phyloP scores from a whole-genome alignment of 2,888 invertebrate genomes.

The Cataglyphis cursor region DNA sequence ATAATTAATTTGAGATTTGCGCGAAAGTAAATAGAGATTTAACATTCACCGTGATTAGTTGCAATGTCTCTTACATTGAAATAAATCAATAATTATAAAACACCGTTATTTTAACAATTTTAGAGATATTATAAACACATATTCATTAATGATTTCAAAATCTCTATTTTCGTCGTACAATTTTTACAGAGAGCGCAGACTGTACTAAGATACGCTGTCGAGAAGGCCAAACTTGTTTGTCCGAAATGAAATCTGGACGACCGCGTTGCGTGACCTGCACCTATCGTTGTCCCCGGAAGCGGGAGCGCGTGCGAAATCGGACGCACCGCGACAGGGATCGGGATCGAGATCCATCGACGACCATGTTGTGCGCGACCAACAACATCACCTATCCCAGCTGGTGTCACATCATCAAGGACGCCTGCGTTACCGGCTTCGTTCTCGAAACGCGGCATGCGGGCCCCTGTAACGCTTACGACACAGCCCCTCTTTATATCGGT shows the following conservation, averaged over 20 bases:
- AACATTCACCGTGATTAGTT: neutral
- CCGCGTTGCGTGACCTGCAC: conserved; percentile 92
- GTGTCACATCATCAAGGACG: conserved; percentile 93
- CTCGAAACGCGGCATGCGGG: conserved; percentile 91
- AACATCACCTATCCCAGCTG: conserved; percentile 92
- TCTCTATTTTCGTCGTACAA: conserved; percentile 7
- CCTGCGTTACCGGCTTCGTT: conserved; percentile 91
- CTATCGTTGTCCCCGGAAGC: conserved; percentile 88
- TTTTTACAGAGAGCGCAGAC: conserved; percentile 89
- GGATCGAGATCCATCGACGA: conserved; percentile 81
- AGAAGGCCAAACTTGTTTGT: conserved; percentile 90
- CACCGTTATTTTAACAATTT: neutral
- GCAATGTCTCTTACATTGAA: neutral
- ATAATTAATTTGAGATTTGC: neutral
- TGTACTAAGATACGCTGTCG: conserved; percentile 91
- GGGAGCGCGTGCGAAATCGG: conserved; percentile 82
- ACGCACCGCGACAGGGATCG: conserved; percentile 80
- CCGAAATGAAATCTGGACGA: conserved; percentile 89
- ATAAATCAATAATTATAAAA: neutral
- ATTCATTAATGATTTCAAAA: neutral
- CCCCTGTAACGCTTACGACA: conserved; percentile 87
- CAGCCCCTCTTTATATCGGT: conserved; percentile 77
- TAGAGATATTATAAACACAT: neutral
- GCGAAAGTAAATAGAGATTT: neutral
- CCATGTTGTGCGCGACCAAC: conserved; percentile 90